phyloP scores from a whole-genome alignment of 2,888 invertebrate genomes.

The Cylindroiulus punctatus region DNA sequence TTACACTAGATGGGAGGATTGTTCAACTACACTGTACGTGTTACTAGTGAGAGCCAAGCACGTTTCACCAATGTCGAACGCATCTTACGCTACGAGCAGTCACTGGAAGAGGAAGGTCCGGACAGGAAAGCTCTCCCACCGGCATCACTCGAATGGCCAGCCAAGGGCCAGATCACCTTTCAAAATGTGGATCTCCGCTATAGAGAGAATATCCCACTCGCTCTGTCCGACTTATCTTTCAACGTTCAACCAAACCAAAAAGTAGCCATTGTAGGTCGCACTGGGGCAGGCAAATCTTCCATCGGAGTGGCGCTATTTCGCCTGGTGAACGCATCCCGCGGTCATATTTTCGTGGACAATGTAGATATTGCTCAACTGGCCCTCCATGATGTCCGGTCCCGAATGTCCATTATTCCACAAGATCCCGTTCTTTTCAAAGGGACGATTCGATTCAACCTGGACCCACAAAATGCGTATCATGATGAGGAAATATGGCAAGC shows the following conservation, averaged over 20 bases:
- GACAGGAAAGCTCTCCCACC: slow-evolving; percentile 61
- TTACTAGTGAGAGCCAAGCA: slow-evolving; percentile 68
- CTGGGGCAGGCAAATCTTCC: slow-evolving; percentile 55
- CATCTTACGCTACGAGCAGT: slow-evolving; percentile 64
- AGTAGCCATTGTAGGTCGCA: slow-evolving; percentile 58
- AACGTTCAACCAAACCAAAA: slow-evolving; percentile 71
- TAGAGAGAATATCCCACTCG: slow-evolving; percentile 67
- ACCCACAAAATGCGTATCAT: slow-evolving; percentile 63
- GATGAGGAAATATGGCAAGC: slow-evolving; percentile 65
- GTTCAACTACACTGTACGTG: slow-evolving; percentile 67
- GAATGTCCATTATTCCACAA: slow-evolving; percentile 72
- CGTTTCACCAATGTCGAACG: slow-evolving; percentile 69
- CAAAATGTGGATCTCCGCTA: slow-evolving; percentile 69
- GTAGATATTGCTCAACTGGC: slow-evolving; percentile 68
- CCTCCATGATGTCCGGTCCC: slow-evolving; percentile 69
- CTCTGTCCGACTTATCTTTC: slow-evolving; percentile 71
- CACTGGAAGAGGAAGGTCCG: slow-evolving; percentile 63
- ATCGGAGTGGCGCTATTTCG: slow-evolving; percentile 54
- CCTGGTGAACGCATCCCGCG: slow-evolving; percentile 70
- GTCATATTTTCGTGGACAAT: slow-evolving; percentile 70
- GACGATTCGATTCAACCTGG: slow-evolving; percentile 69
- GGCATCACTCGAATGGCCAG: slow-evolving; percentile 69
- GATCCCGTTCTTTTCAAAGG: slow-evolving; percentile 74
- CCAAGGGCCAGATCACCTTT: slow-evolving; percentile 69
- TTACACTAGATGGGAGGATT: slow-evolving; percentile 49